phyloP scores from a whole-genome alignment of 1,140 invertebrate genomes.

The Pentalonia nigronervosa region DNA sequence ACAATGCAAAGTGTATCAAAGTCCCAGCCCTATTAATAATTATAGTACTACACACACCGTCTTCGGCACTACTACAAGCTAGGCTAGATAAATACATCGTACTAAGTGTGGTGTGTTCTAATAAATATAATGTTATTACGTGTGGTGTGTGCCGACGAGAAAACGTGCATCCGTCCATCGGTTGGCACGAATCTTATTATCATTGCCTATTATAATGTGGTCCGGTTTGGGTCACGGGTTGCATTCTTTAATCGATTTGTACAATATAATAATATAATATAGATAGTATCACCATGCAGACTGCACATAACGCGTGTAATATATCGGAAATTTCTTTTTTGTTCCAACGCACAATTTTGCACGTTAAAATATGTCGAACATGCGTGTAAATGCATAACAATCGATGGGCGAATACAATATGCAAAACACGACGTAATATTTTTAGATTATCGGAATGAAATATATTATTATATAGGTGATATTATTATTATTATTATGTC shows the following conservation, averaged over 20 bases:
- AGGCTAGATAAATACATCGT: too few species aligned
- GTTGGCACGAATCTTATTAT: background rate
- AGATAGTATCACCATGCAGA: background rate
- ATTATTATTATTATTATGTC: slow-evolving; percentile 12
- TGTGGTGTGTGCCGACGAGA: background rate
- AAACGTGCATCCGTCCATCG: background rate
- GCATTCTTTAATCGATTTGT: slow-evolving; percentile 10
- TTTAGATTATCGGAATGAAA: background rate
- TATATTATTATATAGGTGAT: background rate
- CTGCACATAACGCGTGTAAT: background rate
- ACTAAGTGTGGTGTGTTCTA: too few species aligned
- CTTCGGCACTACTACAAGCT: too few species aligned
- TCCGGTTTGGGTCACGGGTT: background rate
- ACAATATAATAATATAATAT: background rate
- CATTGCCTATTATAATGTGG: background rate
- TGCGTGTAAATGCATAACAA: background rate
- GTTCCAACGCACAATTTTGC: background rate
- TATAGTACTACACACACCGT: too few species aligned
- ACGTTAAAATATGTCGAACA: background rate
- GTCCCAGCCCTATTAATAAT: too few species aligned
- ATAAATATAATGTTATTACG: too few species aligned
- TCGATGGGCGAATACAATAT: background rate
- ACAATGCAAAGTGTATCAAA: too few species aligned
- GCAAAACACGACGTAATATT: slow-evolving; percentile 28
- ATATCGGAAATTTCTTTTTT: slow-evolving; percentile 6